Evolutionary conservation across 1,140 invertebrate species (phyloP), one percentile per base, ranked within the genome.

Genomic region (Macrobrachium nipponense): DNA sequence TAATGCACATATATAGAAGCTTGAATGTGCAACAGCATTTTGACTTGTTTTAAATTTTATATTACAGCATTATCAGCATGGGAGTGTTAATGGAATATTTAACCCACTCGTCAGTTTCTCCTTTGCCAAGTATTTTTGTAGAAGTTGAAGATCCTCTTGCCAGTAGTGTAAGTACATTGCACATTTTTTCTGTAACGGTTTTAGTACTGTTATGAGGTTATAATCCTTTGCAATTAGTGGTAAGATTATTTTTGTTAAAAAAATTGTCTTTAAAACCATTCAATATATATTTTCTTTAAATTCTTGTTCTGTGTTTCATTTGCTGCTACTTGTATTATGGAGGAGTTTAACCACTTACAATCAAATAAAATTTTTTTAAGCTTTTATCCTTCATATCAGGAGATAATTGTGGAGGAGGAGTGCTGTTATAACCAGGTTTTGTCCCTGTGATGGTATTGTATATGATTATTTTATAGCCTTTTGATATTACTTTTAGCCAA

Each of bases 81-180:
- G 70, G 76, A 20, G 90, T 97, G n/a, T 91, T 97, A 8, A 91
- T 97, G 78, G 95, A 96, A 85, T 98, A 98, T 91, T 91, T 98
- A 43, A 95, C 95, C 5, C 95, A 97, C 89, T 96, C 95, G 17
- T 93, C 96, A 18, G 94, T 96, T 27, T 95, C 96, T 89, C 96
- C 96, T 8, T 90, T 98, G 70, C 95, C 97, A 90, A 93, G 95
- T 89, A 94, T 95, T 87, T 96, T 98, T 92, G 95, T 98, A 7
- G 96, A 98, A 92, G 94, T 94, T 27, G 93, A 95, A 62, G 95
- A 97, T 90, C 96, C 96, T 0, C 94, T 94, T 89, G 96, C 88
- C 70, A 88, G 88, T 58, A 96, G 66, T 96, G 95, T 90, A 93
- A 94, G 90, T 92, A 91, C 91, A 77, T 80, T n/a, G 80, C 78